phyloP scores from a whole-genome alignment of 2,888 invertebrate genomes.

The Agrypnus murinus region DNA sequence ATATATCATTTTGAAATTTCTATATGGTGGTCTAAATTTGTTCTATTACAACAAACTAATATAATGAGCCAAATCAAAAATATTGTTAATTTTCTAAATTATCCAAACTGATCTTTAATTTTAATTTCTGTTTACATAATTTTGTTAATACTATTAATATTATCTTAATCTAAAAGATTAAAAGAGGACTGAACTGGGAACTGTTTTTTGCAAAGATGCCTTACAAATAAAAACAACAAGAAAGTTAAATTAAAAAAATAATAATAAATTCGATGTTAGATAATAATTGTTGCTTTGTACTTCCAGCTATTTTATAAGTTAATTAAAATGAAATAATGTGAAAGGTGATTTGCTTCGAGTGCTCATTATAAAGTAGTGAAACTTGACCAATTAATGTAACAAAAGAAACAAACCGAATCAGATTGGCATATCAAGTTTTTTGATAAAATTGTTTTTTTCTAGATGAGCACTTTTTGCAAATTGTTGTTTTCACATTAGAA shows the following conservation, averaged over 20 bases:
- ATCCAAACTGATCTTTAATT: too few relatives aligned
- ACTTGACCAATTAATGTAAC: slow-evolving; percentile 40
- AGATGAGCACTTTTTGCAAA: slow-evolving; percentile 5
- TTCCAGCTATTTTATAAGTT: slow-evolving; percentile 51
- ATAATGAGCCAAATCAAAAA: too few relatives aligned
- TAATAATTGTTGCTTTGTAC: slow-evolving; percentile 52
- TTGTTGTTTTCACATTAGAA: not conserved
- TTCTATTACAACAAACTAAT: too few relatives aligned
- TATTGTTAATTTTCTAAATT: too few relatives aligned
- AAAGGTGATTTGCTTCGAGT: slow-evolving; percentile 17
- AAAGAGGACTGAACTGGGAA: slow-evolving; percentile 43
- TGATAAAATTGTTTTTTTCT: slow-evolving; percentile 29
- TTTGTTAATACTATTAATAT: too few relatives aligned
- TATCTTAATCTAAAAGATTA: not conserved
- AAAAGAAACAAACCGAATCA: slow-evolving; percentile 33
- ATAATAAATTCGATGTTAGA: slow-evolving; percentile 44
- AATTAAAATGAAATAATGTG: slow-evolving; percentile 4
- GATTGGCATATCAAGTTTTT: slow-evolving; percentile 49
- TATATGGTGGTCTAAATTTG: too few relatives aligned
- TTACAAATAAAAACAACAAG: slow-evolving; percentile 21
- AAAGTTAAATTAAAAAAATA: slow-evolving; percentile 35
- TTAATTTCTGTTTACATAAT: too few relatives aligned
- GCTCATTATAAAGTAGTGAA: slow-evolving; percentile 6
- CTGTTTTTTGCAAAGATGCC: slow-evolving; percentile 45
- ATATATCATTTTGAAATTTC: too few relatives aligned